Evolutionary conservation across 1,140 invertebrate genomes (phyloP).

Genomic region (Sinella curviseta): DNA sequence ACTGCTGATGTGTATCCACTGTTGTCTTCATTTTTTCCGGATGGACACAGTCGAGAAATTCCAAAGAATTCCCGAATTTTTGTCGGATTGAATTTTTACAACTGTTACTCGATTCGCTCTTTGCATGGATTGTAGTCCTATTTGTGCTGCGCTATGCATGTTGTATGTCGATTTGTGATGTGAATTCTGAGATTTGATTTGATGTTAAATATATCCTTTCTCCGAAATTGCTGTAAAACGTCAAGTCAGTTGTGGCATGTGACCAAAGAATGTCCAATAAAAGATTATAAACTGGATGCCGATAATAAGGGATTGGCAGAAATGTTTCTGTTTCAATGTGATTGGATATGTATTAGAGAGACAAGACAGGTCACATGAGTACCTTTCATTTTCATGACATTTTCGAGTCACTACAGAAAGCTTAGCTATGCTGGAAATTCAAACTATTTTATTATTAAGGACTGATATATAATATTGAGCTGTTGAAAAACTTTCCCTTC

Average conservation of each 20-base stretch:
- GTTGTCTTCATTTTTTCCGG: neutral
- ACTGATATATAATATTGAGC: neutral
- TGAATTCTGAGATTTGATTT: too few species aligned
- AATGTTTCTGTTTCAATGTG: neutral
- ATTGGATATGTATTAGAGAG: neutral
- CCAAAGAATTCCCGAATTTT: neutral
- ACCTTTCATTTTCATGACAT: neutral
- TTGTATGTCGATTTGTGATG: too few species aligned
- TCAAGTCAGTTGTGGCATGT: neutral
- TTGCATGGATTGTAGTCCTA: neutral
- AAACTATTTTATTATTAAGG: neutral
- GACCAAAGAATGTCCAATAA: conserved; percentile 19
- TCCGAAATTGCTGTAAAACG: neutral
- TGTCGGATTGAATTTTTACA: neutral
- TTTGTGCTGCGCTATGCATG: too few species aligned
- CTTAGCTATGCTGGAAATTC: conserved; percentile 7
- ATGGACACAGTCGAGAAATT: neutral
- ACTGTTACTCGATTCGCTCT: neutral
- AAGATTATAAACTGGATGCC: neutral
- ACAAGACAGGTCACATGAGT: neutral
- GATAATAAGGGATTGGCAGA: neutral
- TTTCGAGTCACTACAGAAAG: neutral
- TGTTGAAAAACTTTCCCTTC: neutral
- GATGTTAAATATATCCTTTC: neutral
- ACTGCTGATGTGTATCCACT: too few species aligned